These are phyloP conservation scores for Triops cancriformis DNA, from an alignment of 1,140 invertebrate species.

Conservation along the genomic window DNA sequence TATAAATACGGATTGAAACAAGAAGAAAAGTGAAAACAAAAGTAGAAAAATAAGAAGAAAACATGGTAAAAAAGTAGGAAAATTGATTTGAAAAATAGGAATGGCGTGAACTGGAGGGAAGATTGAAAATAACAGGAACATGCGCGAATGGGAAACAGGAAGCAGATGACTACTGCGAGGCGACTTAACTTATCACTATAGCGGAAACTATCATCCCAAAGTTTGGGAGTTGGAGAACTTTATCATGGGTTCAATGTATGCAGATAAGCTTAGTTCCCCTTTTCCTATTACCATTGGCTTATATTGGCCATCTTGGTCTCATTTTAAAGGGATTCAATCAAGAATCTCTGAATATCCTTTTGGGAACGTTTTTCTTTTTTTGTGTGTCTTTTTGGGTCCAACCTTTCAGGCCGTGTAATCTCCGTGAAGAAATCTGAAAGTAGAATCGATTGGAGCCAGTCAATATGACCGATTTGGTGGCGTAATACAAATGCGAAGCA, in stretches of 20 bases:
- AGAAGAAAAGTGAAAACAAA: no score
- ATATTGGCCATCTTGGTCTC: not conserved
- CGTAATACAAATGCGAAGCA: not conserved
- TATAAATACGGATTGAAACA: no score
- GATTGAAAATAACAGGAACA: no score
- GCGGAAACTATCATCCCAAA: no score
- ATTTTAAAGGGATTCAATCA: not conserved
- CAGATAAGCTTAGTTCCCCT: not conserved
- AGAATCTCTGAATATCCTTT: not conserved
- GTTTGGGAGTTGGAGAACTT: no score
- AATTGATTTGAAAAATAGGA: no score
- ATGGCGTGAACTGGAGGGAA: no score
- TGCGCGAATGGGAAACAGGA: no score
- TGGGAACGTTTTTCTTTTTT: not conserved
- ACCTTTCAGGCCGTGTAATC: not conserved
- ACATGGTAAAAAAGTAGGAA: no score
- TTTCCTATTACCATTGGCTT: not conserved
- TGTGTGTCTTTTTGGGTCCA: not conserved
- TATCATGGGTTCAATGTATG: not conserved
- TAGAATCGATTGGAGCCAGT: not conserved
- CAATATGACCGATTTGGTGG: not conserved
- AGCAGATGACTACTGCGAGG: no score
- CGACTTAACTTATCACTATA: no score
- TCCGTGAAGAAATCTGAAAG: not conserved
- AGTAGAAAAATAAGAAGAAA: no score